phyloP scores from a whole-genome alignment of 2,113 vertebrate species.

The Dicrurus megarhynchus region DNA sequence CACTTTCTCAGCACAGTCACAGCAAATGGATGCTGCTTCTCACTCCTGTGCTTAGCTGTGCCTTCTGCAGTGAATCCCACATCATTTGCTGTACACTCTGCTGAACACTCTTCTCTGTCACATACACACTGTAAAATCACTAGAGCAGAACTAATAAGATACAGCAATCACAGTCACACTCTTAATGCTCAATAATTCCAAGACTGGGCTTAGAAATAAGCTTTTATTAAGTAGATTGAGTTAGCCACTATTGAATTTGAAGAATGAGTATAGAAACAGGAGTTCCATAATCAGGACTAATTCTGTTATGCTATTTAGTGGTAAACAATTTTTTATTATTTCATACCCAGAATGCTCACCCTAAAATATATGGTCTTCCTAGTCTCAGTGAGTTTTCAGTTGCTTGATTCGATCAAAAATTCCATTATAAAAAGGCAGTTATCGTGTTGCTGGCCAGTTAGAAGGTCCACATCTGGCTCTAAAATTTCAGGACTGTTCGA shows the following conservation, averaged over 20 bases:
- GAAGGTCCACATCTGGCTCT: neutral
- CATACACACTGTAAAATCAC: neutral
- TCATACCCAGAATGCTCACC: neutral
- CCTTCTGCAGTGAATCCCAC: neutral
- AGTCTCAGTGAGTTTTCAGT: neutral
- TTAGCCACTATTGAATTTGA: neutral
- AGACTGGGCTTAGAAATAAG: neutral
- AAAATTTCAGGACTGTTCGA: constrained; percentile 82
- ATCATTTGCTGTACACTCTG: neutral
- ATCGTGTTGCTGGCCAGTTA: neutral
- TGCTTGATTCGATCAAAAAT: neutral
- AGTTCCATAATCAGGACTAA: neutral
- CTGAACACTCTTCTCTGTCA: neutral
- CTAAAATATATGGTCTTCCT: neutral
- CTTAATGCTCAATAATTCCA: neutral
- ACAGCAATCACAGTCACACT: neutral
- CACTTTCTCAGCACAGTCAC: neutral
- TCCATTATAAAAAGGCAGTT: neutral
- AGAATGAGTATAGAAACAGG: neutral
- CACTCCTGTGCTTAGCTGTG: neutral
- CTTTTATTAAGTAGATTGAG: constrained; percentile 34
- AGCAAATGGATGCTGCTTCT: neutral
- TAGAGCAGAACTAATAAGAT: neutral
- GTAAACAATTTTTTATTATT: neutral
- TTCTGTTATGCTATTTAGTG: neutral